Base-by-base conservation (phyloP, 2,888 invertebrate genomes). In the Trichogramma evanescens region DNA sequence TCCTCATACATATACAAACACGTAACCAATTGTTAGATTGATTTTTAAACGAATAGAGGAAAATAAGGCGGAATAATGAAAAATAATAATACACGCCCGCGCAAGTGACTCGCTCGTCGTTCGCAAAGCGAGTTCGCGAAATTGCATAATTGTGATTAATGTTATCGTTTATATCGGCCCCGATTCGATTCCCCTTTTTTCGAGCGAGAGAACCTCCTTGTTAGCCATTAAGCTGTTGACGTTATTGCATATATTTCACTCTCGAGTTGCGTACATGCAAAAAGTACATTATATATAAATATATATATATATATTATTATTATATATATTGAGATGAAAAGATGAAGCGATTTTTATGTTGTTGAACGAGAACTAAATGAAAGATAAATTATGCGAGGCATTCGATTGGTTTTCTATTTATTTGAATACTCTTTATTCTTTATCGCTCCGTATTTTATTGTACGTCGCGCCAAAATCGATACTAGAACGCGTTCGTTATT, bases 71-170 rank as follows among this genome's bases (percentile, higher is more conserved):
- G 50, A 54, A 41, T 40, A 59, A 26, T 5, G 48, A 38, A 10
- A 54, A 38, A 50, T 8, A 50, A 54, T 42, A n/a, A 6, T 40
- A 39, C 6, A 6, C 58, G 68, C 63, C 63, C 65, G 62, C 62
- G 62, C 61, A 54, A 39, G 43, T 67, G 61, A 26, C 26, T 26
- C 26, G 26, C 3, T 26, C 26, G 26, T 26, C 26, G 26, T 26
- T 2, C 26, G 26, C 26, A 26, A 26, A 66, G 68, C 65, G 66
- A 66, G 64, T 66, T 66, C 65, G 68, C 71, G 66, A 71, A 71
- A 72, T 75, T 73, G 73, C 73, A 73, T 74, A 72, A 76, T 76
- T 74, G 74, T 75, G 74, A 76, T 76, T 73, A 72, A 74, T 73
- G 75, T 76, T 76, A 75, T 77, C 72, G 74, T 77, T 75, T 76